Conservation (phyloP, 1,140 invertebrate species). For the Teleopsis dalmanni region DNA sequence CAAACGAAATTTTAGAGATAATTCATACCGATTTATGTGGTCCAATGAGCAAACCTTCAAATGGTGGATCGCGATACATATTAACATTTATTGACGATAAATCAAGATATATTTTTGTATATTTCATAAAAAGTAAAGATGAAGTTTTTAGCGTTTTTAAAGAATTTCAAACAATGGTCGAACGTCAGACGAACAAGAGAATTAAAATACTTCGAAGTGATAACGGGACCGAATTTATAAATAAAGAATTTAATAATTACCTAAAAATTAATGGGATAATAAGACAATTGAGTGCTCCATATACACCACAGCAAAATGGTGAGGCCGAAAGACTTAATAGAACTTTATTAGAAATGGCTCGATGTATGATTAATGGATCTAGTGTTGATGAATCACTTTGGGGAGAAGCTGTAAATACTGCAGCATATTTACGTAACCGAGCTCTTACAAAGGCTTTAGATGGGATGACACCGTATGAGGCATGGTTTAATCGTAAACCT, state of each 20-base stretch:
- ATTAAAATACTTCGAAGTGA: conserved; percentile 26
- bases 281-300: conserved; percentile 21
- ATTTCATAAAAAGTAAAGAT: conserved; percentile 29
- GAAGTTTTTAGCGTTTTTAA: conserved; percentile 26
- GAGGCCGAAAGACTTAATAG: conserved; percentile 26
- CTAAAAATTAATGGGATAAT: conserved; percentile 19
- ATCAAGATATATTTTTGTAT: conserved; percentile 20
- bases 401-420: too few relatives aligned
- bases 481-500: too few relatives aligned
- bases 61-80: conserved; percentile 23
- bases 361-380: too few relatives aligned
- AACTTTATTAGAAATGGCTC: conserved; percentile 10
- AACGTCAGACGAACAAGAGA: conserved; percentile 26
- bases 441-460: too few relatives aligned
- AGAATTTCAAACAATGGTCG: conserved; percentile 23
- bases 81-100: conserved; percentile 35
- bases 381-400: too few relatives aligned
- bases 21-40: conserved; percentile 44
- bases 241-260: conserved; percentile 13
- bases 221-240: too few relatives aligned
- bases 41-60: conserved; percentile 28
- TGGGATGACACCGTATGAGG: too few relatives aligned
- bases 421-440: too few relatives aligned
- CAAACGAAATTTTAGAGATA: conserved; percentile 35
- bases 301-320: conserved; percentile 34